Evolutionary conservation across 1,140 invertebrate genomes (phyloP).

Genomic region (Daktulosphaira vitifoliae): DNA sequence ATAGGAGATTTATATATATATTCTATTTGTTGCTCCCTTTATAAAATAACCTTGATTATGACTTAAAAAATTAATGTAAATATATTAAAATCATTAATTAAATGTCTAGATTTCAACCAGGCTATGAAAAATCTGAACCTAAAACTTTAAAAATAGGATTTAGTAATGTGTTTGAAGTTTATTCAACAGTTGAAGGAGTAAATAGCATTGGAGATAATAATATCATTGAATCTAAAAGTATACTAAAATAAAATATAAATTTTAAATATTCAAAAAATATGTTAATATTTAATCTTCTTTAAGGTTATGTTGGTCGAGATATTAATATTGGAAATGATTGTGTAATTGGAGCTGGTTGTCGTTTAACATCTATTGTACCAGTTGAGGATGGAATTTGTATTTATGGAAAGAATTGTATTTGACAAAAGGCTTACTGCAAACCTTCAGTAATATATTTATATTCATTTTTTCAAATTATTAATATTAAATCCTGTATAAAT

Average conservation of each 20-base stretch:
- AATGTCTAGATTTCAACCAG: constrained; percentile 39
- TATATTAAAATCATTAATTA: too few species aligned
- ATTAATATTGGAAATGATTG: constrained; percentile 83
- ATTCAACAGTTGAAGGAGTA: constrained; percentile 61
- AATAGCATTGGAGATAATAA: constrained; percentile 86
- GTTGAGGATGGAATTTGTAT: constrained; percentile 84
- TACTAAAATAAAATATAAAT: constrained; percentile 32
- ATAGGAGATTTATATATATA: too few species aligned
- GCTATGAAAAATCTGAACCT: constrained; percentile 43
- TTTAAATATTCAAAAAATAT: background rate
- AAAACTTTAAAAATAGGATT: constrained; percentile 75
- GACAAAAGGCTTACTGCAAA: constrained; percentile 76
- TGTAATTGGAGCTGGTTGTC: constrained; percentile 82
- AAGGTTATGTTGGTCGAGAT: constrained; percentile 65
- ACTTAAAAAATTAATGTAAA: too few species aligned
- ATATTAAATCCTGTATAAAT: too few species aligned
- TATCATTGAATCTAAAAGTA: constrained; percentile 65
- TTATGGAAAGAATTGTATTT: constrained; percentile 68
- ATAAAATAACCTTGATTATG: too few species aligned
- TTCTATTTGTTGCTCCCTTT: too few species aligned
- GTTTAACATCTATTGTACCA: constrained; percentile 57
- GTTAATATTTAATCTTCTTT: constrained; percentile 31
- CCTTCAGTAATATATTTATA: constrained; percentile 54
- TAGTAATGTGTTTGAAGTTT: constrained; percentile 94
- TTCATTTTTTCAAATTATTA: background rate